A percentile compares a stretch with the other conserved stretches of the same genome.
phyloP scores from a whole-genome alignment of 2,113 vertebrate species.

The Rallus limicola region DNA sequence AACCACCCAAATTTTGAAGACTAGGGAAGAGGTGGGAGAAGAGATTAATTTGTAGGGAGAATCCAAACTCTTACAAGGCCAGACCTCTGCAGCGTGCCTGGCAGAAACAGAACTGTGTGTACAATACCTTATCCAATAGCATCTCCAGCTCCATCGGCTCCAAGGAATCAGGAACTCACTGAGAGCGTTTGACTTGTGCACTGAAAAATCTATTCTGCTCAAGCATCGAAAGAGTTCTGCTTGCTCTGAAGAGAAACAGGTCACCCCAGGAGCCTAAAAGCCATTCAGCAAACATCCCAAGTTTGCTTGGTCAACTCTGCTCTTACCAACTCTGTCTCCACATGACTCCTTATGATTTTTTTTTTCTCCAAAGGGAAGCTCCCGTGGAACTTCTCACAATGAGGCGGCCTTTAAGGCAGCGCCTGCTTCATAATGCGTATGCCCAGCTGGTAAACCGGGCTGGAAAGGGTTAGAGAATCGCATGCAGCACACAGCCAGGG shows the following conservation, averaged over 20 bases:
- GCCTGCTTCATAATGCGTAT: fast-evolving
- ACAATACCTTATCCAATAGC: not conserved
- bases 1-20: not conserved
- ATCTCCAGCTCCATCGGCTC: not conserved
- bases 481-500: not conserved
- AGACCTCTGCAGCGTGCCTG: not conserved
- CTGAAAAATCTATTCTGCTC: not conserved
- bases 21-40: not conserved
- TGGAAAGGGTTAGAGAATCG: not conserved
- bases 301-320: not conserved
- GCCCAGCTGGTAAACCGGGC: not conserved
- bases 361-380: not conserved
- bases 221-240: not conserved
- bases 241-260: not conserved
- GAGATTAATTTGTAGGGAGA: not conserved
- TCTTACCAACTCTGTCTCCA: not conserved
- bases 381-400: not conserved
- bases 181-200: not conserved
- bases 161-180: not conserved
- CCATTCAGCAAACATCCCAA: not conserved
- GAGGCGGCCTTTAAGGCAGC: not conserved
- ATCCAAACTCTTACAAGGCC: not conserved
- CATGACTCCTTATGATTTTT: not conserved
- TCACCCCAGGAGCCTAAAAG: not conserved
- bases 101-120: not conserved